These are phyloP conservation scores for Rhynchomys soricoides DNA, from an alignment of 2,113 vertebrate species.

Conservation along the genomic window DNA sequence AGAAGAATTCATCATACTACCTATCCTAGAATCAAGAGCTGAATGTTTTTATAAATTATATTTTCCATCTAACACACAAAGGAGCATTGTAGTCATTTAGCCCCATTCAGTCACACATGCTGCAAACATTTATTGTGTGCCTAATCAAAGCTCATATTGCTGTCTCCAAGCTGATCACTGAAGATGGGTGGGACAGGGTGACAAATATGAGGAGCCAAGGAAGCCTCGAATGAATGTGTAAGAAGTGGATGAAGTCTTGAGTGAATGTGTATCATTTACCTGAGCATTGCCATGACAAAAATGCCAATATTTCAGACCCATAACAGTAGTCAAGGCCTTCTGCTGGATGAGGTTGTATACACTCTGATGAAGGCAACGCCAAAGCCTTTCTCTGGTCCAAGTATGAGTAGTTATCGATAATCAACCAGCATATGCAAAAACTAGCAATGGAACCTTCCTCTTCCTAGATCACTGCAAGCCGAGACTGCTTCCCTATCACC, in stretches of 20 bases:
- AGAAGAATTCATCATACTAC: not conserved
- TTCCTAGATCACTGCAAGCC: not conserved
- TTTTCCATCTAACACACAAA: conserved; percentile 64
- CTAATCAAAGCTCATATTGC: not conserved
- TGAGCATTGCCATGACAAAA: not conserved
- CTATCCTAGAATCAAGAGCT: not conserved
- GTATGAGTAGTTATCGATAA: not conserved
- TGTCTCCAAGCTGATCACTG: not conserved
- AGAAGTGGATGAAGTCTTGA: not conserved
- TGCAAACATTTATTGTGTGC: conserved; percentile 6
- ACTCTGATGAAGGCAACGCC: not conserved
- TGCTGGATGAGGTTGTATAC: not conserved
- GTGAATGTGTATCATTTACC: not conserved
- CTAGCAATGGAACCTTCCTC: not conserved
- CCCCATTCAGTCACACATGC: conserved; percentile 28
- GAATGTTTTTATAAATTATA: conserved; percentile 22
- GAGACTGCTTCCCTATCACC: not conserved
- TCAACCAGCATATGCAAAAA: not conserved
- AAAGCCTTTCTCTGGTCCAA: not conserved
- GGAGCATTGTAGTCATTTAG: conserved; percentile 53
- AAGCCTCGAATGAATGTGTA: not conserved
- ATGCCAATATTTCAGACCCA: not conserved
- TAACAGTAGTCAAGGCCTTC: not conserved
- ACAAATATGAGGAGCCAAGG: not conserved
- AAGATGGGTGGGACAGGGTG: not conserved